Evolutionary conservation across 2,113 vertebrate genomes (phyloP), one percentile per base, ranked within the genome.

Genomic region (Mesitornis unicolor): DNA sequence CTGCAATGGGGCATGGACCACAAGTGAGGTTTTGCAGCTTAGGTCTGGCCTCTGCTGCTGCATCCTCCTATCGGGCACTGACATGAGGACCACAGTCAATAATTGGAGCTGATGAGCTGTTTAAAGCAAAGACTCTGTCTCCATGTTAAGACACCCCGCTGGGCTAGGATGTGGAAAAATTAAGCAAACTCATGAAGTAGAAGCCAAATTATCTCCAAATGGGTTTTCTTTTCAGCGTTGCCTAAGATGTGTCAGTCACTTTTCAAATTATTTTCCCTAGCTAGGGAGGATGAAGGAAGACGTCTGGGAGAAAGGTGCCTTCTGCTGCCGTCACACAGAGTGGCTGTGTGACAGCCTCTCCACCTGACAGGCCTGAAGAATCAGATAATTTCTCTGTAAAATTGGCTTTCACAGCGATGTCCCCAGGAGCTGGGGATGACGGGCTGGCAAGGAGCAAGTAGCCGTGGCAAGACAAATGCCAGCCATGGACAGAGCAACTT

Each of bases 61-160:
- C 0, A 0, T 59, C 21, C 40, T 56, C 40, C 51, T 2, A 0
- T 21, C 2, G 9, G 48, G 13, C 7, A 5, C 59, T 54, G 76
- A 21, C 63, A 35, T 1, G 7, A 80, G 33, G 25, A 73, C 10
- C 8, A 5, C 4, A n/a, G 90, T 69, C 48, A 69, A 79, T 92
- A 80, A 94, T 38, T 2, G 2, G 50, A 68, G 38, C 54, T 45
- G 35, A 90, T 85, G 59, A 90, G 59, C 70, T 93, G 92, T 50
- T 86, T 40, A 48, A 82, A 87, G 67, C 67, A 69, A 60, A 82
- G 36, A 42, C 59, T 36, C 61, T 33, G 21, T 36, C 26, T 73
- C 61, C 33, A 7, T 54, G 54, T 57, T 92, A 92, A 57, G n/a
- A 61, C 40, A 61, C 12, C 7, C n/a, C 5, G 25, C 59, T n/a